A percentile compares a stretch with the other conserved stretches of the same genome.
Conservation (phyloP, 2,888 invertebrate genomes). For the Phalangium opilio region DNA sequence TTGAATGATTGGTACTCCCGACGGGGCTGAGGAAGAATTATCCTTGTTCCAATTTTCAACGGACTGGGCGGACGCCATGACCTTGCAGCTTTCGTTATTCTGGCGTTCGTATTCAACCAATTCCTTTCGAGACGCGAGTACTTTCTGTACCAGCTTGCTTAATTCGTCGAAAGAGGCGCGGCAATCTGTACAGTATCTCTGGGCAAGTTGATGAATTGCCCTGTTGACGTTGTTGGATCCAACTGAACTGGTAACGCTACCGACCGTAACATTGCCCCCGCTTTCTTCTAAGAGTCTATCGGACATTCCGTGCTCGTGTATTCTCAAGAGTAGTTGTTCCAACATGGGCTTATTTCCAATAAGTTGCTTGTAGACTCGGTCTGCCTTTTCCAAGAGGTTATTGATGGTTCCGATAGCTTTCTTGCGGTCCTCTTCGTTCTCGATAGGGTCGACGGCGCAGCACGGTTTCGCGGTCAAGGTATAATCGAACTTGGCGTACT, state of each 20-base stretch:
- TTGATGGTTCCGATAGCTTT: constrained; percentile 87
- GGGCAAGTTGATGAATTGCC: constrained; percentile 82
- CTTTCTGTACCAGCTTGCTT: constrained; percentile 42
- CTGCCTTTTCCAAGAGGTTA: constrained; percentile 78
- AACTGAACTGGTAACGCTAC: constrained; percentile 39
- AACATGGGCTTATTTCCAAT: constrained; percentile 76
- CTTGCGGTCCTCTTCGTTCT: constrained; percentile 88
- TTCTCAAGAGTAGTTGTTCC: constrained; percentile 66
- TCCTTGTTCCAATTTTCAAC: constrained; percentile 16
- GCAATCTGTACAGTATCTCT: constrained; percentile 88
- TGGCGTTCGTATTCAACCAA: constrained; percentile 72
- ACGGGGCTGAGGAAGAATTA: constrained; percentile 8
- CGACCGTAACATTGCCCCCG: constrained; percentile 23
- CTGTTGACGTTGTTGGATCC: constrained; percentile 58
- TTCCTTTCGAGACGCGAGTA: constrained; percentile 71
- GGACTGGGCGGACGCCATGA: constrained; percentile 14
- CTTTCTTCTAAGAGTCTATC: constrained; percentile 30
- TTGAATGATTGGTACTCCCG: constrained; percentile 12
- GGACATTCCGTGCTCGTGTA: constrained; percentile 57
- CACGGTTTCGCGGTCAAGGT: constrained; percentile 77
- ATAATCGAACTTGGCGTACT: constrained; percentile 97
- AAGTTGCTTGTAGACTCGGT: constrained; percentile 78
- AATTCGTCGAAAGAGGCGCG: constrained; percentile 88
- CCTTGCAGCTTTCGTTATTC: constrained; percentile 27
- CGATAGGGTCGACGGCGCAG: constrained; percentile 93